Conservation (phyloP, 2,113 vertebrate species). For the Hucho hucho region DNA sequence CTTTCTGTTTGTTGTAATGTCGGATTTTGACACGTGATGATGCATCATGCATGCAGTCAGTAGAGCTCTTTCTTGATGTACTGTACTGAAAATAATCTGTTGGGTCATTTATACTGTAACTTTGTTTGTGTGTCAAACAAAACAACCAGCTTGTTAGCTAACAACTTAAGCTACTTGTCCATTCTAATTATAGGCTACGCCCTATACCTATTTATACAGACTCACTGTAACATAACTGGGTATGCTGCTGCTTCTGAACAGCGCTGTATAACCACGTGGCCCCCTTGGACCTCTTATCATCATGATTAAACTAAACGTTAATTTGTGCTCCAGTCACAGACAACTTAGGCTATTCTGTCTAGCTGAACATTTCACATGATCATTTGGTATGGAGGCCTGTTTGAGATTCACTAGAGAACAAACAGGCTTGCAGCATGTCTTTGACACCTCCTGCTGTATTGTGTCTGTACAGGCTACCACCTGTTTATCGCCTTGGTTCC, state of each 20-base stretch:
- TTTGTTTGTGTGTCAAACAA: background rate
- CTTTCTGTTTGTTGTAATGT: too few species aligned
- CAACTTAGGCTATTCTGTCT: background rate
- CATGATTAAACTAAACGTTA: background rate
- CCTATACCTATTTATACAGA: constrained; percentile 12
- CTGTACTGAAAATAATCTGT: too few species aligned
- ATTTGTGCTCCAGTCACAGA: background rate
- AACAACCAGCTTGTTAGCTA: background rate
- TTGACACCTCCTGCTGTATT: too few species aligned
- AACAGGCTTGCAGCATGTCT: background rate
- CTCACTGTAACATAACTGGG: background rate
- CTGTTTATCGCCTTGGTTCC: too few species aligned
- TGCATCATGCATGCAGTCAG: too few species aligned
- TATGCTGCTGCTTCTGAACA: background rate
- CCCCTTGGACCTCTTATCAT: background rate
- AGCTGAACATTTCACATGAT: background rate
- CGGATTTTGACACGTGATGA: too few species aligned
- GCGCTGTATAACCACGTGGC: background rate
- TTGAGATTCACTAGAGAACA: background rate
- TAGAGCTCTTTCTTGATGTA: too few species aligned
- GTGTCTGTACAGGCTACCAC: too few species aligned
- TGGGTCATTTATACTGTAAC: too few species aligned
- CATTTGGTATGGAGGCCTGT: background rate
- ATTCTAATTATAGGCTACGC: background rate
- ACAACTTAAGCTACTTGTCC: background rate